Base-by-base conservation (phyloP, 2,888 invertebrate species). In the Dexiosoma caninum region DNA sequence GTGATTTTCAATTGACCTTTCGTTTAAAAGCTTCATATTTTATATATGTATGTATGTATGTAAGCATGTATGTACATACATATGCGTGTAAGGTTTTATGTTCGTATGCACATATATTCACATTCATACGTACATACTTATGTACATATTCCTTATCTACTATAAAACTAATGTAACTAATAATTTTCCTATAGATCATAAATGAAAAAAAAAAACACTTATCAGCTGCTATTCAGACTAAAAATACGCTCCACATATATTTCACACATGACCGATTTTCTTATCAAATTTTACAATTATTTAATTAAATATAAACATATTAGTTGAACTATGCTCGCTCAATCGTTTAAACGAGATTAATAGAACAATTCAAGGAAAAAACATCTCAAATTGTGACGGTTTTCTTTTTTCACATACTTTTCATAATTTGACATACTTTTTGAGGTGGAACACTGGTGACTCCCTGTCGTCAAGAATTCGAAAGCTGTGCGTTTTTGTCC, bases 1-100 rank as follows among this genome's bases (percentile, higher is more conserved):
- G 4, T 62, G 46, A 62, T 70, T 55, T 70, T 51, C 46, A 64
- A 57, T 32, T 70, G 70, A 77, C 77, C 49, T 77, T 51, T 57
- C 40, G 23, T 21, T 55, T 19, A 44, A 30, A 35, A 44, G 23
- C 53, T 16, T 19, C 12, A 35, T 14, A 44, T 2, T 14, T 7
- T 27, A 2, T 3, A 27, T 14, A 6, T 8, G 2, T 27, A 49
- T 0, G 8, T 44, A 44, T 44, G 1, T 3, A 2, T 12, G 10
- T 9, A 1, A 9, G 10, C 7, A 40, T 42, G 32, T 55, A 27
- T 4, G 14, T 23, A 37, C 10, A 42, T 14, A 53, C 12, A 37
- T 35, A 19, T 0, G 1, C 8, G 0, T 12, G 10, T 9, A 1
- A 9, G 10, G 3, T 30, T 42, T 44, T 55, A 27, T 4, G 14